phyloP scores from a whole-genome alignment of 2,888 invertebrate species.

The Drosophila kambysellisi region DNA sequence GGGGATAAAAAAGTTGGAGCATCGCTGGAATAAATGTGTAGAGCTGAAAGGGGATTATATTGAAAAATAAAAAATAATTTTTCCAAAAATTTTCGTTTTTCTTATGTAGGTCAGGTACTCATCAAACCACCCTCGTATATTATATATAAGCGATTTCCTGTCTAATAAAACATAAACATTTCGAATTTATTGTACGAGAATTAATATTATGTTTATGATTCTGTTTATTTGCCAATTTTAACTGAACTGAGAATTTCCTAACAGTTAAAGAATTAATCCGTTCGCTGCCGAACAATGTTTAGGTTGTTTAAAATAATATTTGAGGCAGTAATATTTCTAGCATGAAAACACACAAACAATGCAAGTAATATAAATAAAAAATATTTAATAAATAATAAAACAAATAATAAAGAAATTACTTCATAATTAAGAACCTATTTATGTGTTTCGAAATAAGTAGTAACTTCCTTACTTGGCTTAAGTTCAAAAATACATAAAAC shows the following conservation, averaged over 20 bases:
- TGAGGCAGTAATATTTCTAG: not conserved
- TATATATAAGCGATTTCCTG: not conserved
- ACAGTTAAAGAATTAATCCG: not conserved
- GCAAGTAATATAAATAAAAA: not conserved
- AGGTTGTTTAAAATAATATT: not conserved
- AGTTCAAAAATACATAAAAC: not conserved
- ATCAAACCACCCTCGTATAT: not conserved
- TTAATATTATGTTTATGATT: not conserved
- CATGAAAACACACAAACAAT: not conserved
- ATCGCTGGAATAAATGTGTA: too few species aligned
- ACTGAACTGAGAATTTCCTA: not conserved
- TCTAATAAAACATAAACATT: not conserved
- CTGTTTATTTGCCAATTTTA: not conserved
- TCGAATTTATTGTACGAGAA: not conserved
- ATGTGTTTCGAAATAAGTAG: not conserved
- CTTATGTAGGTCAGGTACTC: too few species aligned
- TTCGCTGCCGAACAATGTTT: not conserved
- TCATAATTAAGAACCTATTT: not conserved
- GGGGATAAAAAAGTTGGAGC: too few species aligned
- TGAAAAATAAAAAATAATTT: too few species aligned
- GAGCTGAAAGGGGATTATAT: too few species aligned
- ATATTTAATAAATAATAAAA: not conserved
- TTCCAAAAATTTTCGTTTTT: too few species aligned
- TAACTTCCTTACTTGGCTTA: not conserved
- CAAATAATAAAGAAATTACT: not conserved